Conservation (phyloP, 2,113 vertebrate genomes). For the Calidris pugnax region DNA sequence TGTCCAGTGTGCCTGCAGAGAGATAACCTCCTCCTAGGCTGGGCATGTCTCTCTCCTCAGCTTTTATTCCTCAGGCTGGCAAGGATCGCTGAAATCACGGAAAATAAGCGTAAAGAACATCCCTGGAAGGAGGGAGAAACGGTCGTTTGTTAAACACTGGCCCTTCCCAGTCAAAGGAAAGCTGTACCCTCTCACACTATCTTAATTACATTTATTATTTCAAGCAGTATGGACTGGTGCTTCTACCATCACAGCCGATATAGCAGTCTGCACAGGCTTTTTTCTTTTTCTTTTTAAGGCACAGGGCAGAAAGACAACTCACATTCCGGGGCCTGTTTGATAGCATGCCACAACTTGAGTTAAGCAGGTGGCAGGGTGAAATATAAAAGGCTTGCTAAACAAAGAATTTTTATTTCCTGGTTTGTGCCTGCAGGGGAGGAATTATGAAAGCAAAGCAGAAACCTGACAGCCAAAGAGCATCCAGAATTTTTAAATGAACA, state of each 20-base stretch:
- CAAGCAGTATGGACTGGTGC: background rate
- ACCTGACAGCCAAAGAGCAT: constrained; percentile 58
- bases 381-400: constrained; percentile 69
- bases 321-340: constrained; percentile 35
- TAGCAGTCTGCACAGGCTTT: background rate
- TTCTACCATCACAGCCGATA: background rate
- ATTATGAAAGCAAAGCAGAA: constrained; percentile 71
- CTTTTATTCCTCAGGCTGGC: background rate
- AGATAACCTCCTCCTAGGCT: background rate
- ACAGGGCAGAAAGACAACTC: background rate
- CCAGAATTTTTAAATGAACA: constrained; percentile 48
- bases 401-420: constrained; percentile 73
- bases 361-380: constrained; percentile 71
- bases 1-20: background rate
- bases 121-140: background rate
- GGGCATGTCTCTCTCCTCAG: background rate
- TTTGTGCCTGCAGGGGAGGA: constrained; percentile 67
- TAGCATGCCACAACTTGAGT: constrained; percentile 52
- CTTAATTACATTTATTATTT: background rate
- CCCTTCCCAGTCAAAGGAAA: background rate
- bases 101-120: background rate
- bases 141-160: accelerated
- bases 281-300: background rate
- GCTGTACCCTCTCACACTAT: background rate
- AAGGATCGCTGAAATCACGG: background rate